Evolutionary conservation across 2,888 invertebrate species (phyloP).

Genomic region (Dendrolimus pini): DNA sequence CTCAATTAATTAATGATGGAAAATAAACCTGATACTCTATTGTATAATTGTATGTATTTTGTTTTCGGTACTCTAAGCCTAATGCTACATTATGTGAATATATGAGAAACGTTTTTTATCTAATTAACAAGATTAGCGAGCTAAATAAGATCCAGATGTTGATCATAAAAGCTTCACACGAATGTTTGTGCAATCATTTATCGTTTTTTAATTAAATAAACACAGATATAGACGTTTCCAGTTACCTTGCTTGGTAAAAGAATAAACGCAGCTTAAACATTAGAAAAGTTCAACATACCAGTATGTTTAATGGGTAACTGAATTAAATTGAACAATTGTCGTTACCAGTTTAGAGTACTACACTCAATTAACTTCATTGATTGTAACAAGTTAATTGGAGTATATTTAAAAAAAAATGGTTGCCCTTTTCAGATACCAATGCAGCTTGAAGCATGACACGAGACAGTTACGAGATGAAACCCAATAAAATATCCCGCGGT

Average conservation of each 20-base stretch:
- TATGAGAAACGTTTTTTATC: neutral
- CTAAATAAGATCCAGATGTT: slow-evolving; percentile 14
- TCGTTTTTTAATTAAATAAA: slow-evolving; percentile 42
- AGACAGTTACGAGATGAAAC: slow-evolving; percentile 69
- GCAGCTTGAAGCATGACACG: slow-evolving; percentile 50
- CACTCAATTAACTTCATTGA: slow-evolving; percentile 32
- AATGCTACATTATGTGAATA: too few species aligned
- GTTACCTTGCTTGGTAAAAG: slow-evolving; percentile 6
- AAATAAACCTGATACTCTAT: too few species aligned
- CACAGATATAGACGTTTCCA: slow-evolving; percentile 13
- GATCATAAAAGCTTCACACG: slow-evolving; percentile 49
- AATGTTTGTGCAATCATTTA: slow-evolving; percentile 42
- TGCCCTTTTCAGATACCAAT: slow-evolving; percentile 65
- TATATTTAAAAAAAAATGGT: slow-evolving; percentile 23
- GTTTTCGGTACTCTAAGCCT: too few species aligned
- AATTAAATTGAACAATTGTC: slow-evolving; percentile 46
- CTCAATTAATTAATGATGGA: neutral
- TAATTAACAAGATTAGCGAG: slow-evolving; percentile 2
- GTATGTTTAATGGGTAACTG: slow-evolving; percentile 34
- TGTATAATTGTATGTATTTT: too few species aligned
- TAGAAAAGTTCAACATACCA: slow-evolving; percentile 23
- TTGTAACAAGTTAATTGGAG: slow-evolving; percentile 45
- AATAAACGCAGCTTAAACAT: slow-evolving; percentile 6
- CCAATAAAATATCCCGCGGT: slow-evolving; percentile 52
- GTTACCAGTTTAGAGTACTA: slow-evolving; percentile 37